Conservation (phyloP, 1,140 invertebrate genomes). For the Diorhabda sublineata region DNA sequence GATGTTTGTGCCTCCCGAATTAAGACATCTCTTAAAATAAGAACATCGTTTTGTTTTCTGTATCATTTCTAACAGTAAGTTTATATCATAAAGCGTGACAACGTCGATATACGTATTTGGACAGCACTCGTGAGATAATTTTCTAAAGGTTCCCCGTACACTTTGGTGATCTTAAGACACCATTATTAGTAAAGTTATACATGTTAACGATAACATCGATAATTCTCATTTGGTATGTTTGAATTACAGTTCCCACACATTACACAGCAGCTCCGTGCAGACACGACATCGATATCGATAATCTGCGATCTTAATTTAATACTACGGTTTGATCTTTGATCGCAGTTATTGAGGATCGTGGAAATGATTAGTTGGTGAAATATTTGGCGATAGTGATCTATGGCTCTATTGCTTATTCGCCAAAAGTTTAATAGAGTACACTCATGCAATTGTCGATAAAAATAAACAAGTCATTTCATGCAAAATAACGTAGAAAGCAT, state of each 20-base stretch:
- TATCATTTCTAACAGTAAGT: no score
- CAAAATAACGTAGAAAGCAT: no score
- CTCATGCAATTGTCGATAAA: no score
- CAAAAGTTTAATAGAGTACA: no score
- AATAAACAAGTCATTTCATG: no score
- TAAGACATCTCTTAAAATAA: no score
- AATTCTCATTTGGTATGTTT: conserved; percentile 23
- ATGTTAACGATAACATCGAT: conserved; percentile 21
- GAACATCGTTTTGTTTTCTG: no score
- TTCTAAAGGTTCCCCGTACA: no score
- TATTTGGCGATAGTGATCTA: neutral
- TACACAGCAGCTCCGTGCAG: conserved; percentile 20
- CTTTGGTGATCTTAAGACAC: conserved; percentile 17
- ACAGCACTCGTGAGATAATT: no score
- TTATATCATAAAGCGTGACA: no score
- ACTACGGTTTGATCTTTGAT: conserved; percentile 1
- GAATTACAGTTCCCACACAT: conserved; percentile 23
- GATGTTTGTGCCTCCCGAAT: no score
- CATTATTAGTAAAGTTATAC: conserved; percentile 23
- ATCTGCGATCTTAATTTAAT: conserved; percentile 20
- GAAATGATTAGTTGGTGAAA: neutral
- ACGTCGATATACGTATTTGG: no score
- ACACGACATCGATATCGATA: conserved; percentile 21
- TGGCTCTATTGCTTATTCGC: neutral
- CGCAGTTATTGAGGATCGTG: conserved; percentile 11